phyloP scores from a whole-genome alignment of 2,797 vertebrate species.

The Echeneis naucrates region DNA sequence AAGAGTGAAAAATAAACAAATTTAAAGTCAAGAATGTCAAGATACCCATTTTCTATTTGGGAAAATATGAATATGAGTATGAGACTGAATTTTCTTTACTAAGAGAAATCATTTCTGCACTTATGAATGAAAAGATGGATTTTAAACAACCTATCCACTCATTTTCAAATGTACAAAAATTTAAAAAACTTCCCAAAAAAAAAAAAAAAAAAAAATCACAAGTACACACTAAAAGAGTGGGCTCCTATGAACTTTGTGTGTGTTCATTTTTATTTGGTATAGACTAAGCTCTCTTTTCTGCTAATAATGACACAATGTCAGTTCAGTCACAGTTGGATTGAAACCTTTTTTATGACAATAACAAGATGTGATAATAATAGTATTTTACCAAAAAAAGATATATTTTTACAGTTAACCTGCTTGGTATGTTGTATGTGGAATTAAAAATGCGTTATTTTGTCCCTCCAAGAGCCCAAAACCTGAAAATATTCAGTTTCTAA shows the following conservation, averaged over 20 bases:
- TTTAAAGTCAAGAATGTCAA: not conserved
- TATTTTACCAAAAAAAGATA: not conserved
- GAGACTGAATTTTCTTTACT: not conserved
- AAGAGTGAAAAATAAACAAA: not conserved
- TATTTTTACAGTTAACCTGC: not conserved
- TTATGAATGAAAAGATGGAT: too few species aligned
- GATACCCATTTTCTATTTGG: too few species aligned
- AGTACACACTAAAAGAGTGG: not conserved
- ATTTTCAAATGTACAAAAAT: too few species aligned
- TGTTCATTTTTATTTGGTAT: too few species aligned
- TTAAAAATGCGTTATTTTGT: not conserved
- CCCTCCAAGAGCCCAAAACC: not conserved
- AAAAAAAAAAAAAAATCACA: too few species aligned
- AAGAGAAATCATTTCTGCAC: not conserved
- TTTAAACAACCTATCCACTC: too few species aligned
- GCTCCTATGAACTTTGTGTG: too few species aligned
- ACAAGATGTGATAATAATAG: not conserved
- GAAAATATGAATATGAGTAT: too few species aligned
- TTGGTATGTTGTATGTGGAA: not conserved
- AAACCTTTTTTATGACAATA: not conserved
- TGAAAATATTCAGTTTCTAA: not conserved
- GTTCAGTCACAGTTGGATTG: not conserved
- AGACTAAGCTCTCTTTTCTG: too few species aligned
- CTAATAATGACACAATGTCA: too few species aligned
- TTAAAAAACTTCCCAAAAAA: too few species aligned